These are phyloP conservation scores for Sinonovacula constricta DNA, from an alignment of 1,140 invertebrate species.

Conservation along the genomic window DNA sequence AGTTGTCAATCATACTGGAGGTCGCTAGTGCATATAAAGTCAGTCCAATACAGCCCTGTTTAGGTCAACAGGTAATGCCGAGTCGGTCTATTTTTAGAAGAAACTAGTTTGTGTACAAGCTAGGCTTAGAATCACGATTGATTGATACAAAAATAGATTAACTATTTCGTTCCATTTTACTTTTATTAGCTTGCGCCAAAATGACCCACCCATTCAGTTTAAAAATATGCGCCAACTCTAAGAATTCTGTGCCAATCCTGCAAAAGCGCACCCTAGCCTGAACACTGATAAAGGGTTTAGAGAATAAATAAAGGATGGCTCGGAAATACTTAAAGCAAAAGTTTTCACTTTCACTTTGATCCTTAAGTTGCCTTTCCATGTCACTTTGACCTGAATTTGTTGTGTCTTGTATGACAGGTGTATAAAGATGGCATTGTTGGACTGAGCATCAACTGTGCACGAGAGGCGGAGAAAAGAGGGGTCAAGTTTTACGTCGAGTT, in stretches of 20 bases:
- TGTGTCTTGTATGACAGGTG: conserved; percentile 78
- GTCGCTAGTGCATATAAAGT: too few species aligned
- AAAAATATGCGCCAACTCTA: too few species aligned
- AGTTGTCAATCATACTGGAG: too few species aligned
- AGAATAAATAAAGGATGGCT: not conserved
- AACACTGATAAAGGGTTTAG: too few species aligned
- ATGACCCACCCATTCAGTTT: too few species aligned
- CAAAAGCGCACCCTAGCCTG: not conserved
- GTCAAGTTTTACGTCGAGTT: conserved; percentile 89
- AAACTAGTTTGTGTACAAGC: too few species aligned
- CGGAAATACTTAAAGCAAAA: not conserved
- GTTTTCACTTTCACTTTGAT: not conserved
- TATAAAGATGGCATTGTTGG: conserved; percentile 93
- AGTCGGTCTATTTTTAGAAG: too few species aligned
- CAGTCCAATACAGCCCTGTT: too few species aligned
- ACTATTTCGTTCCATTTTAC: not conserved
- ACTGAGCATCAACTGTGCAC: conserved; percentile 90
- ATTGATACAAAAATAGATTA: too few species aligned
- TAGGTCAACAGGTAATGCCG: too few species aligned
- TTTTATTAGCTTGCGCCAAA: too few species aligned
- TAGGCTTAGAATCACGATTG: too few species aligned
- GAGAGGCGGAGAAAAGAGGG: conserved; percentile 84
- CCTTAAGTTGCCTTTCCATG: not conserved
- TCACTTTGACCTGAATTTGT: not conserved
- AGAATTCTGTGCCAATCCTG: not conserved